Conservation (phyloP, 2,113 vertebrate genomes). For the Mystacornis crossleyi region DNA sequence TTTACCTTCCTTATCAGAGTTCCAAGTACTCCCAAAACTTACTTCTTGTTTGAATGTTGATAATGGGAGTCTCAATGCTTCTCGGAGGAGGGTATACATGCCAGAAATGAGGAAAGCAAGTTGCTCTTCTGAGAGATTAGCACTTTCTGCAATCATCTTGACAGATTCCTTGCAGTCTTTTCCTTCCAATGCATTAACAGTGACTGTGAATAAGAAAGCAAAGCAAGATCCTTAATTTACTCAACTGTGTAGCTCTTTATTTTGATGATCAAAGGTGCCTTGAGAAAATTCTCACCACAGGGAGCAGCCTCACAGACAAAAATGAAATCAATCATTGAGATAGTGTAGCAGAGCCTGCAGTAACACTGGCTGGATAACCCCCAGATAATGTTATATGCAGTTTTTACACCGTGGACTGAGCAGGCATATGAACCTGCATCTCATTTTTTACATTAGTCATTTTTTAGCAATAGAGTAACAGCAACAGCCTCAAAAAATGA, state of each 20-base stretch:
- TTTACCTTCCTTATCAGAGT: background rate
- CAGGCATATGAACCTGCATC: background rate
- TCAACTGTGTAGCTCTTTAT: background rate
- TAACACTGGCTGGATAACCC: background rate
- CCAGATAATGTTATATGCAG: background rate
- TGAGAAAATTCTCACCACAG: background rate
- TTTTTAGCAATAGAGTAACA: background rate
- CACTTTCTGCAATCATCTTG: conserved; percentile 71
- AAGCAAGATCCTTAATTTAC: background rate
- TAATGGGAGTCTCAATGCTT: conserved; percentile 79
- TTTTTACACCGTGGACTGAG: background rate
- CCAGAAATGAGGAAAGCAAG: conserved; percentile 80
- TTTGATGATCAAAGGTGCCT: background rate
- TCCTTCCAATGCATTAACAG: conserved; percentile 83
- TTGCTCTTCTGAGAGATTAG: conserved; percentile 75
- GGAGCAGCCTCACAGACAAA: background rate
- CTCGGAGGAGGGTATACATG: conserved; percentile 80
- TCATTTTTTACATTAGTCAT: background rate
- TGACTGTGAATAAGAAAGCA: conserved; percentile 70
- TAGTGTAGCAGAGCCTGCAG: background rate
- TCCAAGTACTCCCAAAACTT: conserved; percentile 1
- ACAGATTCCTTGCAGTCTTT: conserved; percentile 83
- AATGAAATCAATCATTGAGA: background rate
- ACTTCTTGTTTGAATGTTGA: conserved; percentile 83
- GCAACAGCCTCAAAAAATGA: background rate